phyloP scores from a whole-genome alignment of 2,113 vertebrate genomes.

The Gymnobelideus leadbeateri region DNA sequence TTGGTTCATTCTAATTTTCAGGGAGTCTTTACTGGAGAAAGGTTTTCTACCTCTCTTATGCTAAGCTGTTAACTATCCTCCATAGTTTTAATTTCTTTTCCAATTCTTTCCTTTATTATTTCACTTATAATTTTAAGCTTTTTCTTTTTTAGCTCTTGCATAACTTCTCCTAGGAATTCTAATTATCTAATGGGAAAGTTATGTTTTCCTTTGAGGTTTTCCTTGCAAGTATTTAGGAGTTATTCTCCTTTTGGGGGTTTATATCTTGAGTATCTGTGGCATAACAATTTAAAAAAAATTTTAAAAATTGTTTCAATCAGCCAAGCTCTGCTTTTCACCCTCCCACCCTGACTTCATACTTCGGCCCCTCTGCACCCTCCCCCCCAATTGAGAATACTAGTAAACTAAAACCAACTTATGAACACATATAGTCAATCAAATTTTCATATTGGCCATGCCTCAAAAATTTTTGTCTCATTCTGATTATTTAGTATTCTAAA shows the following conservation, averaged over 20 bases:
- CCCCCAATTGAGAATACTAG: neutral
- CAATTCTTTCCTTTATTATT: neutral
- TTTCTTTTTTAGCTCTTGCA: neutral
- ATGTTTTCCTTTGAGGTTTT: too few species aligned
- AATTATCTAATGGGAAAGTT: too few species aligned
- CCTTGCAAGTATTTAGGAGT: too few species aligned
- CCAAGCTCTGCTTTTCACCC: neutral
- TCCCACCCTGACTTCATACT: neutral
- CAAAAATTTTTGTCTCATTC: neutral
- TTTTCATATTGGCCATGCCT: neutral
- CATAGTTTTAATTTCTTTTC: neutral
- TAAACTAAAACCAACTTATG: neutral
- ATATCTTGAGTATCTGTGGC: neutral
- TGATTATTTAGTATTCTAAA: neutral
- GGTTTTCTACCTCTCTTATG: neutral
- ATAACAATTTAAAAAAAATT: neutral
- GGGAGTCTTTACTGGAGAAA: neutral
- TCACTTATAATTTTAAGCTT: neutral
- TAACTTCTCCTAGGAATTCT: too few species aligned
- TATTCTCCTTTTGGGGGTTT: neutral
- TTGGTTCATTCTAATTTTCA: neutral
- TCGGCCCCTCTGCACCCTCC: fast-evolving
- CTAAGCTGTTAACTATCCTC: neutral
- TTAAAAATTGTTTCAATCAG: neutral
- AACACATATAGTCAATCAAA: neutral